A percentile compares a stretch with the other conserved stretches of the same genome.
These are phyloP conservation scores for Ferdinandea cuprea DNA, from an alignment of 2,888 invertebrate genomes.

Conservation along the genomic window DNA sequence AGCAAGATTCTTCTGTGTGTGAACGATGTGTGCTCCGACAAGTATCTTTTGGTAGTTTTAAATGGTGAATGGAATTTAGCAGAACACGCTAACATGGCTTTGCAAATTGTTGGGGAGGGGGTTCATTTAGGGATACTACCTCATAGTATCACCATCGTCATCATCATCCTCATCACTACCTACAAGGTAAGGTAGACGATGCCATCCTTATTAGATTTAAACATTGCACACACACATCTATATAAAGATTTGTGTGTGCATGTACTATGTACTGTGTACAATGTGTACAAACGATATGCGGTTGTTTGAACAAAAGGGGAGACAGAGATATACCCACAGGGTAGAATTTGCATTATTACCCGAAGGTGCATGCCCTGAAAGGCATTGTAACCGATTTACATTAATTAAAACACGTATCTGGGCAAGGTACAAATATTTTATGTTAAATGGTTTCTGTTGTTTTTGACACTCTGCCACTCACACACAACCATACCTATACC, in stretches of 20 bases:
- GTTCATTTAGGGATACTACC: not conserved
- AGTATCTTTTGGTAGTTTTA: conserved; percentile 8
- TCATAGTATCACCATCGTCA: conserved; percentile 49
- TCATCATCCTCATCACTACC: conserved; percentile 4
- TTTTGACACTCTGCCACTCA: conserved; percentile 8
- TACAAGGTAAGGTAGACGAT: not conserved
- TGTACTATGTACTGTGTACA: no score
- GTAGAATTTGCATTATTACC: conserved; percentile 33
- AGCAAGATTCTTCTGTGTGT: not conserved
- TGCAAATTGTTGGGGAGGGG: not conserved
- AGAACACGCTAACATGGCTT: conserved; percentile 27
- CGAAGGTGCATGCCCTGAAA: conserved; percentile 26
- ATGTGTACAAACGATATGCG: conserved; percentile 9
- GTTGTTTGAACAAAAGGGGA: not conserved
- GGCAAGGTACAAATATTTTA: conserved; percentile 61
- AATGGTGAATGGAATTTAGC: conserved; percentile 13
- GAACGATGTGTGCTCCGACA: not conserved
- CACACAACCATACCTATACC: not conserved
- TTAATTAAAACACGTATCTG: conserved; percentile 69
- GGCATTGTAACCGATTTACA: conserved; percentile 59
- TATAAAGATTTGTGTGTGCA: conserved; percentile 22
- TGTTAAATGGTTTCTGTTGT: conserved; percentile 56
- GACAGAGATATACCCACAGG: not conserved
- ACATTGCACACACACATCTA: no score
- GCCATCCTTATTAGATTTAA: conserved; percentile 52